phyloP scores from a whole-genome alignment of 2,113 vertebrate genomes.

The Coptodon rendalli region DNA sequence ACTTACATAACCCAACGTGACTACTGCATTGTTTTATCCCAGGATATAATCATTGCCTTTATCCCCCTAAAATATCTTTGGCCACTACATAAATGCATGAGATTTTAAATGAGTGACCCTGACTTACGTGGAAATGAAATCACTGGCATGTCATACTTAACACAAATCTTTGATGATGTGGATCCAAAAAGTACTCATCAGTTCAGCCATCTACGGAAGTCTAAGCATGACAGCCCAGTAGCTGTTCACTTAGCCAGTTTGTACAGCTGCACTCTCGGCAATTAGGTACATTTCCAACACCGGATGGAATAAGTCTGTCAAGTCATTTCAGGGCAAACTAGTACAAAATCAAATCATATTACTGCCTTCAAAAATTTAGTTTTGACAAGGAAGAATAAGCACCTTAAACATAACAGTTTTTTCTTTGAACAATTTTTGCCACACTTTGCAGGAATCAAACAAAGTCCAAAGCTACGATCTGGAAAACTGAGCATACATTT shows the following conservation, averaged over 20 bases:
- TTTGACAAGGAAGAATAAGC: not conserved
- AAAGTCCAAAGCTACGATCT: not conserved
- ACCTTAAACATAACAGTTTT: not conserved
- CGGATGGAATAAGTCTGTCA: not conserved
- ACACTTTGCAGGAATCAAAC: not conserved
- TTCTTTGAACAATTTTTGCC: not conserved
- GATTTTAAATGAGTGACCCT: not conserved
- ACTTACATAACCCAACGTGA: not conserved
- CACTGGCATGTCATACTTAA: not conserved
- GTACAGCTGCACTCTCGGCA: not conserved
- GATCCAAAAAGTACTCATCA: not conserved
- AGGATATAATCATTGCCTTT: not conserved
- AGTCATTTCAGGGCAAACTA: not conserved
- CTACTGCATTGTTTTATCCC: not conserved
- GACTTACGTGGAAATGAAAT: not conserved
- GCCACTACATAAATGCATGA: not conserved
- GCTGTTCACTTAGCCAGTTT: not conserved
- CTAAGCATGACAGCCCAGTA: not conserved
- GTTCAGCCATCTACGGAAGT: not conserved
- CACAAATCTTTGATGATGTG: not conserved
- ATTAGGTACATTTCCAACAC: not conserved
- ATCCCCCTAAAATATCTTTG: not conserved
- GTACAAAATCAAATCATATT: not conserved
- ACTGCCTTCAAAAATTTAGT: not conserved
- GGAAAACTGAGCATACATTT: accelerated